Evolutionary conservation across 2,113 vertebrate species (phyloP).

Genomic region (Dicaeum eximium): DNA sequence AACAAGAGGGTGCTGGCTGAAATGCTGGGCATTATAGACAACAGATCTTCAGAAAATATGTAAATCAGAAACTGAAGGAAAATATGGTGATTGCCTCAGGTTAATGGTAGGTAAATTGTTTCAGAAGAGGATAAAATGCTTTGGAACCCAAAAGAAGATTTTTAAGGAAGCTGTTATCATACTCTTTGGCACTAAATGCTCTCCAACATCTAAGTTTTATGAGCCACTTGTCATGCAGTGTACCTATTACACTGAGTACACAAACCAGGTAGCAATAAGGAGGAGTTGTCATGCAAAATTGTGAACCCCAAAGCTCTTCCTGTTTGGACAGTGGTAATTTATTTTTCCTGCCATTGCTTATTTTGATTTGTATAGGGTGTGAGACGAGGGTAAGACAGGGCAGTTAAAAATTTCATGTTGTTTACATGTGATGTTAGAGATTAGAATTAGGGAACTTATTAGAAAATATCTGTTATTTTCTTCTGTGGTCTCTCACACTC

Average conservation of each 20-base stretch:
- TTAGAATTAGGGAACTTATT: background rate
- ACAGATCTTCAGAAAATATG: background rate
- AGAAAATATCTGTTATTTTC: background rate
- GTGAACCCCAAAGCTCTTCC: background rate
- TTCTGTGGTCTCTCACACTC: background rate
- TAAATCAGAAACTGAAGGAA: background rate
- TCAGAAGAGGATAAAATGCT: background rate
- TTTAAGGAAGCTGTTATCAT: background rate
- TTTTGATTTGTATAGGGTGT: background rate
- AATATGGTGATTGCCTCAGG: background rate
- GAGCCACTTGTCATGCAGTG: background rate
- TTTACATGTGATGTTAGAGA: background rate
- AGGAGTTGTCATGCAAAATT: background rate
- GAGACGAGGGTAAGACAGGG: background rate
- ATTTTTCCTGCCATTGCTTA: background rate
- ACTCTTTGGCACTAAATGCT: background rate
- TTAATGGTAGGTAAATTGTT: background rate
- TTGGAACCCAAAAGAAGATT: background rate
- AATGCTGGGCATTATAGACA: background rate
- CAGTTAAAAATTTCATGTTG: background rate
- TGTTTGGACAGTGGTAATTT: background rate
- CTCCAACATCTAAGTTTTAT: background rate
- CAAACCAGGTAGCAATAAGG: background rate
- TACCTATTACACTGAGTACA: background rate
- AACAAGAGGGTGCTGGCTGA: background rate